These are phyloP conservation scores for Rattus norvegicus DNA, from an alignment of 2,113 vertebrate genomes.

Conservation along the genomic window GRCr8 NC_086038.1:27771501-27772000, in stretches of 20 bases:
- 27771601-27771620: not conserved
- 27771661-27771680: too few species aligned
- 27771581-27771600: not conserved
- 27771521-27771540: not conserved
- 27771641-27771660: not conserved
- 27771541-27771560: not conserved
- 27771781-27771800: not conserved
- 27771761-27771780: not conserved
- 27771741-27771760: not conserved
- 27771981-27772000: too few species aligned
- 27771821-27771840: not conserved
- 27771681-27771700: accelerated
- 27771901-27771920: too few species aligned
- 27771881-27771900: not conserved
- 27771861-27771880: not conserved
- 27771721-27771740: not conserved
- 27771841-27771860: not conserved
- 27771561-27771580: not conserved
- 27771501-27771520: too few species aligned
- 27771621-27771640: not conserved
- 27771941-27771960: too few species aligned
- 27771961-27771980: too few species aligned
- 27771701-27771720: not conserved
- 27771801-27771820: not conserved
- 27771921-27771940: too few species aligned